Evolutionary conservation across 1,140 invertebrate genomes (phyloP), one percentile per base, ranked within the genome.

Genomic region (Thereuonema tuberculata): DNA sequence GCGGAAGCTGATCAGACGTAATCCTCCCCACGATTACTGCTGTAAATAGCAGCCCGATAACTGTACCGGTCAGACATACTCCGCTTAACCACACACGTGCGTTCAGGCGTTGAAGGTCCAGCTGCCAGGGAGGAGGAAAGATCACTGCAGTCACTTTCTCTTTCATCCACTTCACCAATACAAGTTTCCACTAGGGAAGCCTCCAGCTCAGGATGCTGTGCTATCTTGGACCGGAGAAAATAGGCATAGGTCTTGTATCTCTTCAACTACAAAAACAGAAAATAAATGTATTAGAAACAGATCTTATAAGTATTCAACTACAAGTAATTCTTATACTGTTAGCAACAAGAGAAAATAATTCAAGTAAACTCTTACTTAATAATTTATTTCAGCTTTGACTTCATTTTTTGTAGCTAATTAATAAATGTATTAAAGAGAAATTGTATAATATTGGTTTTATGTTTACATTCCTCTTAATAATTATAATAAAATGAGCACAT

Each of bases 201-300:
- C 60, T 82, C 82, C 54, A 82, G 71, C 62, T 84, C 81, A 0
- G 79, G 77, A 64, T 77, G 81, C 49, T 80, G 78, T 12, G 80
- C 75, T 65, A 89, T 75, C 64, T 85, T 82, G 59, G 85, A 84
- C 59, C 85, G 82, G 64, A 93, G 77, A 61, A 92, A 79, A 69
- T 84, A 84, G 2, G 83, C 81, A 72, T 94, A 94, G 0, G 87
- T 88, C 68, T 86, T 84, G 73, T 93, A 93, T 66, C 89, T 78
- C 71, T 89, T 89, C 65, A 92, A 72, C 89, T 93, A 76, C 12
- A 55, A 56, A 47, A 26, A 17, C n/a, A 75, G 72, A 67, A 53
- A 69, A 61, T 46, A 21, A 50, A 21, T 21, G 9, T 50, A 50
- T 21, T 21, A 50, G 21, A 50, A 50, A 12, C 24, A 50, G n/a